Percentiles rank a stretch among this genome's conserved stretches.
Evolutionary conservation across 2,113 vertebrate genomes (phyloP).

Genomic region (Mus pahari): DNA sequence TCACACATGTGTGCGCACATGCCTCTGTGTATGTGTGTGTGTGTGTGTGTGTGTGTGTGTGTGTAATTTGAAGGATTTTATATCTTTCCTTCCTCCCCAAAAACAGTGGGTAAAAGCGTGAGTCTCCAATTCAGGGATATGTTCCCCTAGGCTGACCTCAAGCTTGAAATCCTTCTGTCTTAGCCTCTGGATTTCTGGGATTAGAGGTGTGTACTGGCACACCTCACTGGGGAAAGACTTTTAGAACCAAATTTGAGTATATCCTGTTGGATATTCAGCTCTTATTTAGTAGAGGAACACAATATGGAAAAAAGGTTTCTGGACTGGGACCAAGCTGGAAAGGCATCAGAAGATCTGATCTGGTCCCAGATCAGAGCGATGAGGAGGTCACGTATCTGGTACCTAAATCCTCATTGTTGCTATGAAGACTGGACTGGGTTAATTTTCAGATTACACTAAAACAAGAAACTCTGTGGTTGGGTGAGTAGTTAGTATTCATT

Average conservation of each 20-base stretch:
- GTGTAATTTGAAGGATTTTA: neutral
- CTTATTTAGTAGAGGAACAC: neutral
- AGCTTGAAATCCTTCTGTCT: neutral
- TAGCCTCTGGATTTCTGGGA: neutral
- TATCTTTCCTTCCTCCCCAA: neutral
- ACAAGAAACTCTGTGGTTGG: neutral
- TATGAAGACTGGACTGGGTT: neutral
- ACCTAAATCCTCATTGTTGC: neutral
- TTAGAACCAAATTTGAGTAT: neutral
- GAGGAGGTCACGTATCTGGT: neutral
- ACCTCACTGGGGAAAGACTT: neutral
- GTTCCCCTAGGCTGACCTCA: neutral
- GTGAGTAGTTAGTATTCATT: neutral
- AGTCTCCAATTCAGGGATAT: neutral
- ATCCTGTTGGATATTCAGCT: neutral
- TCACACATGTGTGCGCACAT: no score
- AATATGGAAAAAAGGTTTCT: neutral
- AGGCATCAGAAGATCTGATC: neutral
- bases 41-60: neutral
- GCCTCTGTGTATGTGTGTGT: neutral
- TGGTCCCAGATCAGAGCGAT: neutral
- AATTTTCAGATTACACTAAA: neutral
- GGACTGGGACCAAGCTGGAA: neutral
- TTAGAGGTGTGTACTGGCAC: neutral
- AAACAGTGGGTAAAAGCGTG: neutral